Conservation (phyloP, 1,140 invertebrate genomes). For the Phortica variegata region DNA sequence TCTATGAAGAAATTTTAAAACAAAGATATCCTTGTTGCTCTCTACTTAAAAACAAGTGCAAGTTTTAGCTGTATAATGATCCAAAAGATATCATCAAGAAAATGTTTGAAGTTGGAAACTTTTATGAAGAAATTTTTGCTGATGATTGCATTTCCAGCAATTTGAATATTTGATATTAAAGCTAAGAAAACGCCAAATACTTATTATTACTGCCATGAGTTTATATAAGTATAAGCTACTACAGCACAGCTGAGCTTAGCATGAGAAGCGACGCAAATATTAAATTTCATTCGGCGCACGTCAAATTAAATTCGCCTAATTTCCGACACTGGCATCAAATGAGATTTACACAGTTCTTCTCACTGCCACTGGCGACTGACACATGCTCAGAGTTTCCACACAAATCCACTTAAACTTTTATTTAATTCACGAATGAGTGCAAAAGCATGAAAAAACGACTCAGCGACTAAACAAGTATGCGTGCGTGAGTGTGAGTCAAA, state of each 20-base stretch:
- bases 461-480: neutral
- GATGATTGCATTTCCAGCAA: neutral
- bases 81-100: too few relatives aligned
- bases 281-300: constrained; percentile 43
- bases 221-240: too few relatives aligned
- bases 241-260: too few relatives aligned
- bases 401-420: constrained; percentile 12
- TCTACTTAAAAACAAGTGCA: too few relatives aligned
- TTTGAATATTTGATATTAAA: neutral
- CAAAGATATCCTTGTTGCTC: too few relatives aligned
- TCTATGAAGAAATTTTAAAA: too few relatives aligned
- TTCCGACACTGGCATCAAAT: constrained; percentile 36
- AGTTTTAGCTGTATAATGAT: too few relatives aligned
- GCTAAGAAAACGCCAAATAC: too few relatives aligned
- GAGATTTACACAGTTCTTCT: constrained; percentile 39
- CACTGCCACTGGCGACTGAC: neutral
- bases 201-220: too few relatives aligned
- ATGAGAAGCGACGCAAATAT: too few relatives aligned
- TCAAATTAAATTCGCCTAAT: constrained; percentile 46
- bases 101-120: too few relatives aligned
- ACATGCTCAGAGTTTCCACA: constrained; percentile 15
- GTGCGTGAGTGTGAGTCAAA: neutral
- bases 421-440: neutral
- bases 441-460: neutral
- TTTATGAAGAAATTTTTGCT: too few relatives aligned